phyloP scores from a whole-genome alignment of 2,888 invertebrate genomes.

The Euclidia mi region DNA sequence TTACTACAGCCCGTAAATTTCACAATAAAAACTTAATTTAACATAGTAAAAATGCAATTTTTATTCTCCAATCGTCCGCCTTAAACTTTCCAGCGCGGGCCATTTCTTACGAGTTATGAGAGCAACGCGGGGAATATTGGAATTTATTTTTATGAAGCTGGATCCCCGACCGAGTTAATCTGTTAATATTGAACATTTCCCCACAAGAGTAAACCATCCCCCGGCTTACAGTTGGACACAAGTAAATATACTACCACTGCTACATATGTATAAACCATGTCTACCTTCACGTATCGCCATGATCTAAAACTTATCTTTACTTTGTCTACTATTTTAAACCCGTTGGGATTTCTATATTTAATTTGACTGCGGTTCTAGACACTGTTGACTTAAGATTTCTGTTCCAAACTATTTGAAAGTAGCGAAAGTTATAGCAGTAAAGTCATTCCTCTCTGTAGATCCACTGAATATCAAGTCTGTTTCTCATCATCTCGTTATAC shows the following conservation, averaged over 20 bases:
- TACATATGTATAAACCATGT: constrained; percentile 21
- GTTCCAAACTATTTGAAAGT: too few relatives aligned
- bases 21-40: constrained; percentile 84
- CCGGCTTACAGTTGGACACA: constrained; percentile 50
- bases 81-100: constrained; percentile 83
- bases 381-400: background rate
- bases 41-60: constrained; percentile 85
- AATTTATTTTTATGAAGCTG: constrained; percentile 85
- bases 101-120: constrained; percentile 84
- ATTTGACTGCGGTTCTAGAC: background rate
- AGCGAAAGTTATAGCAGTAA: too few relatives aligned
- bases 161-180: constrained; percentile 82
- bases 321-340: constrained; percentile 6
- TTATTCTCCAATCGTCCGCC: constrained; percentile 84
- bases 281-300: background rate
- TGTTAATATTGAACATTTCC: constrained; percentile 86
- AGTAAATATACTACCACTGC: constrained; percentile 40
- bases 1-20: constrained; percentile 74
- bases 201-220: constrained; percentile 74
- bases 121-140: constrained; percentile 83
- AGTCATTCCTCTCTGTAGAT: too few relatives aligned
- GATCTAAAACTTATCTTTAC: background rate
- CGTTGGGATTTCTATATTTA: constrained; percentile 1
- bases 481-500: too few relatives aligned
- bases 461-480: too few relatives aligned